Evolutionary conservation across 2,113 vertebrate species (phyloP), one percentile per base, ranked within the genome.

Genomic region (Rhinoderma darwinii): DNA sequence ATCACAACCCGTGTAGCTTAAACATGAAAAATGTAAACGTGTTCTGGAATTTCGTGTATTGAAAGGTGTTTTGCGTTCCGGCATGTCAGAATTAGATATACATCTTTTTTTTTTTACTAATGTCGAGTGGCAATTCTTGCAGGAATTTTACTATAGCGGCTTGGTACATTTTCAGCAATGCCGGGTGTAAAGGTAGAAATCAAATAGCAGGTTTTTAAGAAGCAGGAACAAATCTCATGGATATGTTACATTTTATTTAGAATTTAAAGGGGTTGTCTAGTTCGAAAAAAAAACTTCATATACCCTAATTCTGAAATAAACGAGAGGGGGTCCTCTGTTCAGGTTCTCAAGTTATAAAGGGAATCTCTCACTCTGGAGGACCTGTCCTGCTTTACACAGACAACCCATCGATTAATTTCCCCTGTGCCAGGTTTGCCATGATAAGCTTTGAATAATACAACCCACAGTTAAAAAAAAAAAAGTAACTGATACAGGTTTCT

Each of bases 1-100:
- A 95, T 95, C 94, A 95, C 94, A 95, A 94, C 92, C 94, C 93
- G 91, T 95, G 94, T 94, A 95, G 93, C 95, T 94, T 94, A 95
- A 95, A 95, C 93, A 94, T 95, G 93, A 95, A 95, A 94, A 93
- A 95, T 95, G 94, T 95, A 95, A 94, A 95, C 94, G 93, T 27
- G 92, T 94, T 95, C 95, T 94, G 92, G 93, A 90, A 91, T 93
- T 94, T 95, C 93, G 94, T 94, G 93, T 91, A 95, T 95, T 93
- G 94, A 94, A 94, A 95, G 92, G 91, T 93, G 92, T 94, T 94
- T 90, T 91, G 90, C 94, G 94, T 94, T 95, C 94, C 93, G 93
- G 93, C 90, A 91, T 93, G 93, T 94, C 92, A 93, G 93, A 91
- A 94, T 95, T 94, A 96, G 95, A 95, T 93, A 92, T 94, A 94